A percentile compares a stretch with the other conserved stretches of the same genome.
Evolutionary conservation across 2,797 vertebrate species (phyloP).

Genomic region (Mormyrops boulengeri): DNA sequence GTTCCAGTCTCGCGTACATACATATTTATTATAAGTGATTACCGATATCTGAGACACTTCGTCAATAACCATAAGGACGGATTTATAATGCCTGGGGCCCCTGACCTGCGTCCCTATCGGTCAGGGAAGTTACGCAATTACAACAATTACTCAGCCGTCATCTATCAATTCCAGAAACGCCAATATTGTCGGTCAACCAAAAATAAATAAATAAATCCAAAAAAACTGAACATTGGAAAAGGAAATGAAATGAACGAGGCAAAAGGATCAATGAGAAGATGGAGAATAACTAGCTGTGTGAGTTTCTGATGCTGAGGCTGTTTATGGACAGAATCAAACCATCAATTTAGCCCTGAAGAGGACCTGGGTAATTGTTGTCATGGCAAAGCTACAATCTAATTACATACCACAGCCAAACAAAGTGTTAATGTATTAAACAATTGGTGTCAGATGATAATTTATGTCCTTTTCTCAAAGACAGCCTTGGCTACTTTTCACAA

Average conservation of each 20-base stretch:
- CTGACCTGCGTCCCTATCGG: conserved; percentile 50
- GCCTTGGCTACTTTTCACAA: not conserved
- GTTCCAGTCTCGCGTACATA: conserved; percentile 42
- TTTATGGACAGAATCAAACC: conserved; percentile 51
- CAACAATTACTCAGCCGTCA: conserved; percentile 47
- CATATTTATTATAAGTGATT: conserved; percentile 54
- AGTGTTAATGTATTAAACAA: conserved; percentile 66
- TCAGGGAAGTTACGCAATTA: conserved; percentile 60
- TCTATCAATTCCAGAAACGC: conserved; percentile 57
- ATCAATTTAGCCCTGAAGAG: conserved; percentile 67
- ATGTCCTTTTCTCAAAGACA: conserved; percentile 24
- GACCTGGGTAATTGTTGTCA: conserved; percentile 65
- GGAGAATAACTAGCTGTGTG: conserved; percentile 35
- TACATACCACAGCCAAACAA: conserved; percentile 56
- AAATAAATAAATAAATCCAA: conserved; percentile 53
- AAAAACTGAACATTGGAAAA: conserved; percentile 46
- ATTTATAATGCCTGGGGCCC: conserved; percentile 57
- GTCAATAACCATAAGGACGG: conserved; percentile 58
- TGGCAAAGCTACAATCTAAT: conserved; percentile 61
- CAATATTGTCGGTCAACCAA: conserved; percentile 49
- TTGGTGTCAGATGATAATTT: conserved; percentile 60
- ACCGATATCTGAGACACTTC: conserved; percentile 53
- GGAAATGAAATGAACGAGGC: not conserved
- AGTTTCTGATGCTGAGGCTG: conserved; percentile 59
- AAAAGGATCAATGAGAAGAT: conserved; percentile 14